phyloP scores from a whole-genome alignment of 1,140 invertebrate species.

The Drosophila littoralis region DNA sequence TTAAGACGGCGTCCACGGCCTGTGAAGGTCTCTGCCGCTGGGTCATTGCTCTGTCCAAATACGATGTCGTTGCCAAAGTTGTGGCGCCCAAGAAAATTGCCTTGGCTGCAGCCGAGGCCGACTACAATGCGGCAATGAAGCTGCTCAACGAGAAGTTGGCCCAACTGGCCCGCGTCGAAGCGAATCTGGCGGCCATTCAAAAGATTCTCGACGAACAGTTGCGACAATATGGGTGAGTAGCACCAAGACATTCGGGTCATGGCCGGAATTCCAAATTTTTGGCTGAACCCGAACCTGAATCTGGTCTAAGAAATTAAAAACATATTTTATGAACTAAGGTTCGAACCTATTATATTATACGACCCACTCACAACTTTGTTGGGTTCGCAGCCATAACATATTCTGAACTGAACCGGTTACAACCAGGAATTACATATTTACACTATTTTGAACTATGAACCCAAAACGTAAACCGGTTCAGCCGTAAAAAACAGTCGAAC shows the following conservation, averaged over 20 bases:
- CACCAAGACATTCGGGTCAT: too few species aligned
- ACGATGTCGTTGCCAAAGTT: slow-evolving; percentile 95
- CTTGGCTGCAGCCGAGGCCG: slow-evolving; percentile 90
- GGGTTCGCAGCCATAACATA: too few species aligned
- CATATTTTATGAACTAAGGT: neutral
- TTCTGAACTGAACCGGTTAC: too few species aligned
- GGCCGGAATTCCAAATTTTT: too few species aligned
- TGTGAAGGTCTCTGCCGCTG: slow-evolving; percentile 95
- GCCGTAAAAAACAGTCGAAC: too few species aligned
- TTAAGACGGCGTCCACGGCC: slow-evolving; percentile 91
- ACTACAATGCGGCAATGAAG: slow-evolving; percentile 88
- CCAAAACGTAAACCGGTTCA: too few species aligned
- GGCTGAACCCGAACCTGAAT: too few species aligned
- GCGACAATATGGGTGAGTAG: slow-evolving; percentile 80
- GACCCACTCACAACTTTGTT: too few species aligned
- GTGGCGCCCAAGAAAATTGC: slow-evolving; percentile 94
- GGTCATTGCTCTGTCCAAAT: slow-evolving; percentile 96
- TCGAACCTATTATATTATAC: neutral
- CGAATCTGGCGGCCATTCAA: slow-evolving; percentile 89
- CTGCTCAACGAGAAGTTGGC: slow-evolving; percentile 91
- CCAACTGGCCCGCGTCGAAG: slow-evolving; percentile 89
- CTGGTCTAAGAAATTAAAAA: too few species aligned
- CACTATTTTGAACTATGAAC: too few species aligned
- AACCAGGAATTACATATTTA: too few species aligned
- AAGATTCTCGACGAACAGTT: slow-evolving; percentile 87